phyloP scores from a whole-genome alignment of 2,888 invertebrate genomes.

The Gibbula magus region DNA sequence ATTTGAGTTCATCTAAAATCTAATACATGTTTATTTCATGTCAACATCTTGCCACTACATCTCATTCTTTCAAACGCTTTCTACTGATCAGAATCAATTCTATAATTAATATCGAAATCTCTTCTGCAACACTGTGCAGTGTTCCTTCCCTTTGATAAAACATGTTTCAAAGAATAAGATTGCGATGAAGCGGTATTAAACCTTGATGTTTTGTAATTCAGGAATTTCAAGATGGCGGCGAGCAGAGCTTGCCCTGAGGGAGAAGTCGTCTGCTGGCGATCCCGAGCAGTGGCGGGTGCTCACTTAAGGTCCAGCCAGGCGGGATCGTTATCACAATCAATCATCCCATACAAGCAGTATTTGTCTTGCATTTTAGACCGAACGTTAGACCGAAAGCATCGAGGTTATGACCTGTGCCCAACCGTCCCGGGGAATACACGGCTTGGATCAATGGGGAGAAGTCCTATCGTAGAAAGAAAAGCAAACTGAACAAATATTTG shows the following conservation, averaged over 20 bases:
- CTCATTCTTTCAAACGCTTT: no score
- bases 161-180: neutral
- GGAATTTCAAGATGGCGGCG: slow-evolving; percentile 10
- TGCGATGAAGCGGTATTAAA: neutral
- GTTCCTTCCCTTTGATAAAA: neutral
- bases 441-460: slow-evolving; percentile 16
- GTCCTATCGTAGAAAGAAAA: neutral
- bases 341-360: slow-evolving; percentile 25
- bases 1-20: no score
- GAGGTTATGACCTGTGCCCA: neutral
- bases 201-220: neutral
- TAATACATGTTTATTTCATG: no score
- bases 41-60: no score
- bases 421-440: neutral
- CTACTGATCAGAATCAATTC: no score
- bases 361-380: slow-evolving; percentile 26
- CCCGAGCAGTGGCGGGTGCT: neutral
- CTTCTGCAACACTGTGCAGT: neutral
- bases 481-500: slow-evolving; percentile 30
- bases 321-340: slow-evolving; percentile 22
- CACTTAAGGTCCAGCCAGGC: neutral
- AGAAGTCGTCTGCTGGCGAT: neutral
- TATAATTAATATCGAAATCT: no score
- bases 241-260: neutral
- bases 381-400: slow-evolving; percentile 24